Evolutionary conservation across 2,797 vertebrate species (phyloP).

Genomic region (Pogoniulus pusillus): DNA sequence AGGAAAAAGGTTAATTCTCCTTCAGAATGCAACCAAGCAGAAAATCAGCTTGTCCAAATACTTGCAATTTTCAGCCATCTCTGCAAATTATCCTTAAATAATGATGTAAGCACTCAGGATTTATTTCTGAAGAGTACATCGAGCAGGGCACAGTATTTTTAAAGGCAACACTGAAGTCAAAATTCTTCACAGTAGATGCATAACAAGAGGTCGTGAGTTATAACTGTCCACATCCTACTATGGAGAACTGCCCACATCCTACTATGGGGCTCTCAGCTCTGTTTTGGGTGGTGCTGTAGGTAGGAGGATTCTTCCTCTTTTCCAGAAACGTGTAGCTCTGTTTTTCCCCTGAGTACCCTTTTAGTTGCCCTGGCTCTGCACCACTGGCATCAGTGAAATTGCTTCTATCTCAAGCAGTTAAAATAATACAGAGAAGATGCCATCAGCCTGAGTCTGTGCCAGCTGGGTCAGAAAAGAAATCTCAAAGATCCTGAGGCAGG

Average conservation of each 20-base stretch:
- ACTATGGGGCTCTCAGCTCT: neutral
- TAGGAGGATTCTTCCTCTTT: neutral
- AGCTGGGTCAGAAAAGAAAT: neutral
- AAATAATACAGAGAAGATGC: neutral
- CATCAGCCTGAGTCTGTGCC: neutral
- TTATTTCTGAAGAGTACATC: neutral
- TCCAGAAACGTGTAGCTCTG: neutral
- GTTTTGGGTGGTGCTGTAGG: neutral
- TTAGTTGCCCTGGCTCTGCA: neutral
- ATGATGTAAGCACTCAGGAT: neutral
- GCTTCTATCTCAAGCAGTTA: neutral
- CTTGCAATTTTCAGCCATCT: accelerated
- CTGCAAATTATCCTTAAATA: constrained; percentile 4
- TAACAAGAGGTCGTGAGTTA: neutral
- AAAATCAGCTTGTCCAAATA: neutral
- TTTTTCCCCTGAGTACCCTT: neutral
- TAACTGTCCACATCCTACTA: neutral
- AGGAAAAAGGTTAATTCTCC: neutral
- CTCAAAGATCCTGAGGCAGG: neutral
- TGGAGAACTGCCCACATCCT: neutral
- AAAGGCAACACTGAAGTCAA: neutral
- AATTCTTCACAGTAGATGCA: neutral
- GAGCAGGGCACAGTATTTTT: neutral
- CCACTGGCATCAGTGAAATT: neutral
- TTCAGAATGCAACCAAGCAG: neutral